Base-by-base conservation (phyloP, 2,797 vertebrate genomes). In the Rousettus madagascariensis region DNA sequence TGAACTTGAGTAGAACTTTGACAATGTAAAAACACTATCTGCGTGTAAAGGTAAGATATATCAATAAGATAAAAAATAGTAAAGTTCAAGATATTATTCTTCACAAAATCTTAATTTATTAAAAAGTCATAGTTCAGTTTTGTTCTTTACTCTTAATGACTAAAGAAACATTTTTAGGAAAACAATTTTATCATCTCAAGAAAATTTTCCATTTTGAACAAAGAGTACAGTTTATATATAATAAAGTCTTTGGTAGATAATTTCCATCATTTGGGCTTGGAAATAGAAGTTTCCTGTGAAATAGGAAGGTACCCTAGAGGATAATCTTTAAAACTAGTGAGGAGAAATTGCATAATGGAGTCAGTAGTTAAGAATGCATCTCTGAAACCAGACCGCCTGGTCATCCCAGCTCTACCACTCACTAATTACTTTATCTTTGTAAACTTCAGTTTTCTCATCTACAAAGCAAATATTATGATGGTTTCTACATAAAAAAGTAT, bases 91-190 rank as follows among this genome's bases (percentile, higher is more conserved):
- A 66, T 85, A 68, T 80, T 85, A 68, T 77, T 94, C 61, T 74
- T 68, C 16, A 36, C 36, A 80, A 92, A 86, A 24, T 91, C 55
- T 86, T 91, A 79, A 83, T 94, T 87, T 90, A 85, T 88, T 87
- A 94, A 85, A 90, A 86, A 66, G 74, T 61, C 55, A 71, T 59
- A 77, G 92, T 12, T 59, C 78, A 69, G 12, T 36, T 86, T 80
- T 88, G 4, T 78, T 87, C 20, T 72, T 91, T 75, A 83, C 8
- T 83, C 28, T 74, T 82, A 93, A 90, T 68, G 66, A 87, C 24
- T 49, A 95, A 78, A 94, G 57, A 86, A 61, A 11, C 6, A n/a
- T 86, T 61, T 78, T 72, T 55, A 72, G 53, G 22, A 20, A 80
- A 78, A 84, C 36, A 10, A 77, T 79, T 94, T 86, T 55, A 77